phyloP scores from a whole-genome alignment of 1,140 invertebrate genomes.

The Cyclina sinensis region DNA sequence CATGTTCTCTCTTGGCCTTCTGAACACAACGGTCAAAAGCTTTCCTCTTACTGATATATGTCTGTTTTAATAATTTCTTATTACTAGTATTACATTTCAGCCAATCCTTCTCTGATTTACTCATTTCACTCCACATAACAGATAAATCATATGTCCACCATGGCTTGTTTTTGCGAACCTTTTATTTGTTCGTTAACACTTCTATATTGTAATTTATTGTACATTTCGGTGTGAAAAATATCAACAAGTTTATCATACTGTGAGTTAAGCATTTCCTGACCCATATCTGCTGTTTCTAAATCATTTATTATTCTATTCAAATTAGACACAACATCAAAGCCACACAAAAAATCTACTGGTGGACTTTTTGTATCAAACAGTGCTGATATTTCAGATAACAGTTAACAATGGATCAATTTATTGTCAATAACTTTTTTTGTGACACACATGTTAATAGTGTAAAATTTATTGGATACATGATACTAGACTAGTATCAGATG shows the following conservation, averaged over 20 bases:
- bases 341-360: conserved; percentile 19
- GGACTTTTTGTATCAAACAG: neutral
- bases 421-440: neutral
- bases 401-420: too few species aligned
- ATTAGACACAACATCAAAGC: neutral
- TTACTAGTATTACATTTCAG: neutral
- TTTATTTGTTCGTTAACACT: conserved; percentile 6
- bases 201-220: neutral
- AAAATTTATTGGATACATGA: too few species aligned
- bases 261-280: neutral
- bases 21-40: conserved; percentile 28
- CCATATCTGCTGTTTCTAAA: neutral
- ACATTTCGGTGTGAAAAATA: conserved; percentile 4
- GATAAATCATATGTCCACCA: conserved; percentile 1
- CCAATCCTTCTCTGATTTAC: conserved; percentile 17
- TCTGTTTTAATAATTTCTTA: conserved; percentile 12
- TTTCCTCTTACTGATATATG: conserved; percentile 14
- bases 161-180: neutral
- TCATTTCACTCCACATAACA: neutral
- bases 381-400: too few species aligned
- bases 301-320: neutral
- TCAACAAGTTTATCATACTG: neutral
- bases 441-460: too few species aligned
- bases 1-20: neutral
- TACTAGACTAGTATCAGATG: too few species aligned